Base-by-base conservation (phyloP, 2,113 vertebrate genomes). In the Microcebus griseorufus region DNA sequence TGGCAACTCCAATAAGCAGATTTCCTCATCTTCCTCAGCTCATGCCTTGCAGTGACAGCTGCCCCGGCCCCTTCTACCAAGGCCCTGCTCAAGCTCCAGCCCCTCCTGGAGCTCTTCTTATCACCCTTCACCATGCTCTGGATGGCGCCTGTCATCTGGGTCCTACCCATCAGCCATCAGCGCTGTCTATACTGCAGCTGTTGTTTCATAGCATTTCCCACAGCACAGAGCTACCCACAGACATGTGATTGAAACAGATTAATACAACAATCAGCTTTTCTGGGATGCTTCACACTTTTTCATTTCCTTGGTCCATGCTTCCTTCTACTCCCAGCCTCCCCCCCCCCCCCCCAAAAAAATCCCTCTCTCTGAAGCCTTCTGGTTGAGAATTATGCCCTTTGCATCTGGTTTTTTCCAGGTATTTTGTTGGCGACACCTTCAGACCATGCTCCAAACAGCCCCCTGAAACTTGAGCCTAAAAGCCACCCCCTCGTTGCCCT, bases 241-340 rank as follows among this genome's bases (percentile, higher is more conserved):
- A 79, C 51, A 13, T 2, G 4, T 5, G 27, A 51, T 0, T 11
- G 67, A 91, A 58, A 82, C 67, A 51, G 53, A 80, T 65, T 20
- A 53, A 53, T 18, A 9, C 9, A 34, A 29, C 1, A 1, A 80
- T 37, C 0, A 0, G 10, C 23, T 65, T 29, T n/a, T 53, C 51
- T 42, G 45, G 51, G 23, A 25, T 75, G 16, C 87, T 88, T 34
- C 14, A 9, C 25, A 53, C 64, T 53, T 65, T 78, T 27, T 70
- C 80, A 27, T n/a, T 73, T 88, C 29, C 70, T 80, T 67, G 39
- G 69, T 72, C 53, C 14, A 73, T 14, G 11, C 34, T 55, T 58
- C n/a, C 72, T 92, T 93, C 34, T 37, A 81, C 14, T 78, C 60
- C 37, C 70, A 64, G 42, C 7, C 42, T 62, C 25, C 42, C 13